A percentile compares a stretch with the other conserved stretches of the same genome.
These are phyloP conservation scores for Podargus strigoides DNA, from an alignment of 2,797 vertebrate genomes.

Conservation along the genomic window DNA sequence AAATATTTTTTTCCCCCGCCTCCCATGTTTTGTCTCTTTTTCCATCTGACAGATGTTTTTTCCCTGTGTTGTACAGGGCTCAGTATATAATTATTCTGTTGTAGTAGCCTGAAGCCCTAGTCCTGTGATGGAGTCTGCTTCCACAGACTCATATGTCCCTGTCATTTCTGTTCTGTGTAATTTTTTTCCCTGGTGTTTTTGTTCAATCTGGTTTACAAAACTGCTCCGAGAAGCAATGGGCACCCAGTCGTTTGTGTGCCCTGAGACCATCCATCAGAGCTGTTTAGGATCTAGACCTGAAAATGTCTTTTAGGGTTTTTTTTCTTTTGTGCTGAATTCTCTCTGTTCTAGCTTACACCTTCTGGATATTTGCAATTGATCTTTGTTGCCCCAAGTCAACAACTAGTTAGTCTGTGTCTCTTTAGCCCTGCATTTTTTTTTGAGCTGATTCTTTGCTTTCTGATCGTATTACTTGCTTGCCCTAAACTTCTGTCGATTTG, in stretches of 20 bases:
- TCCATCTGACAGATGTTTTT: conserved; percentile 14
- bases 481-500: not conserved
- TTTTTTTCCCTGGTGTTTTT: not conserved
- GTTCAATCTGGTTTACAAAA: not conserved
- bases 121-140: not conserved
- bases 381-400: not conserved
- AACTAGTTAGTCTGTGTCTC: not conserved
- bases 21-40: conserved; percentile 10
- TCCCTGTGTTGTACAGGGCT: not conserved
- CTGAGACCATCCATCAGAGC: not conserved
- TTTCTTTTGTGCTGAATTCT: not conserved
- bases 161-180: not conserved
- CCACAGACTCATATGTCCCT: not conserved
- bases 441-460: not conserved
- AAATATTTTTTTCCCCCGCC: not conserved
- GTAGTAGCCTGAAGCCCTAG: not conserved
- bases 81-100: not conserved
- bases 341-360: not conserved
- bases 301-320: not conserved
- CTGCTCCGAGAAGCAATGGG: not conserved
- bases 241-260: not conserved
- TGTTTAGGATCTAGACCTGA: not conserved
- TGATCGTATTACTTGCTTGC: not conserved
- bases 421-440: not conserved
- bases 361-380: not conserved